phyloP scores from a whole-genome alignment of 2,888 invertebrate genomes.

The Rotaria macrura region DNA sequence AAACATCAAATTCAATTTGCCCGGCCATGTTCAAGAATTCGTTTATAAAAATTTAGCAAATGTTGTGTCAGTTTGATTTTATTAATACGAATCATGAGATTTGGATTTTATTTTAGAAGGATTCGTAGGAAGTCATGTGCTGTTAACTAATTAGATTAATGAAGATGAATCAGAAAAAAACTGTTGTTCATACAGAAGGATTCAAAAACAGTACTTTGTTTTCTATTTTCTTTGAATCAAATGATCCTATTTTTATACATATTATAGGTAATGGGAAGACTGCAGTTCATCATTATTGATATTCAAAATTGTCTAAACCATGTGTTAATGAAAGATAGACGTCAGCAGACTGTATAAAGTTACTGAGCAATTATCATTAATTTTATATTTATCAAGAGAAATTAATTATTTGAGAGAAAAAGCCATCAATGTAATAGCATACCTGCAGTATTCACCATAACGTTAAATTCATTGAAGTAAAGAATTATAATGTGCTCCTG shows the following conservation, averaged over 20 bases:
- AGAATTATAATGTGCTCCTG: not conserved
- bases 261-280: not conserved
- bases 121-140: not conserved
- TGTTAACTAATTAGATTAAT: not conserved
- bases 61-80: not conserved
- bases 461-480: not conserved
- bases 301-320: not conserved
- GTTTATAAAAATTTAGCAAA: not conserved
- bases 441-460: too few species aligned
- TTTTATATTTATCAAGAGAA: too few species aligned
- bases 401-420: too few species aligned
- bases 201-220: not conserved
- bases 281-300: not conserved
- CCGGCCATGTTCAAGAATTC: too few species aligned
- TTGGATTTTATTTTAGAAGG: not conserved
- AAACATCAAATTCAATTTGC: not conserved
- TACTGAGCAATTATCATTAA: not conserved
- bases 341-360: not conserved
- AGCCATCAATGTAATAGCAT: too few species aligned
- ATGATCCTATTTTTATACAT: not conserved
- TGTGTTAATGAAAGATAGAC: not conserved
- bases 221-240: not conserved
- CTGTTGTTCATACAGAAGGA: not conserved
- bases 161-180: not conserved
- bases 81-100: not conserved